These are phyloP conservation scores for silkworm (Bombyx mori) DNA, from an alignment of 1,140 invertebrate species.

Conservation along the genomic window DNA sequence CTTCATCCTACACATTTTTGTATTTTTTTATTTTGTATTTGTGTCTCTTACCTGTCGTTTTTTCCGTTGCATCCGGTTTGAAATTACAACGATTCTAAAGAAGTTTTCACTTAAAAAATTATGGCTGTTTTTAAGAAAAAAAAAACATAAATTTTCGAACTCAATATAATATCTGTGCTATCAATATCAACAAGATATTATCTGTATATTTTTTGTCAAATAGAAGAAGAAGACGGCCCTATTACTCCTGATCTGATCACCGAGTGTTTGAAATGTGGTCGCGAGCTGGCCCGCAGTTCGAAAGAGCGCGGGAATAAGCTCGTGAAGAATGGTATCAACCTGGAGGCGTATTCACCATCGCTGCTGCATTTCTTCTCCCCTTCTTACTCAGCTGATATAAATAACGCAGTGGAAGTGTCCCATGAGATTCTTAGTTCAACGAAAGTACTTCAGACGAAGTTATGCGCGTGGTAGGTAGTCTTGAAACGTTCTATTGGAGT, in stretches of 20 bases:
- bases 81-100: no score
- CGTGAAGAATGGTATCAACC: constrained; percentile 35
- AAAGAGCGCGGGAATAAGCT: constrained; percentile 39
- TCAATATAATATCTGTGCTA: no score
- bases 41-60: no score
- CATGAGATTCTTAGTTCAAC: constrained; percentile 51
- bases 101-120: no score
- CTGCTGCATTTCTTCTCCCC: constrained; percentile 48
- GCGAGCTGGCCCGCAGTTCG: constrained; percentile 39
- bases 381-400: constrained; percentile 35
- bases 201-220: background rate
- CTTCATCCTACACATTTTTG: no score
- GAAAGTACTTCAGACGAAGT: constrained; percentile 52
- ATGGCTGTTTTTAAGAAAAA: no score
- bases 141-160: no score
- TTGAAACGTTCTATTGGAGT: no score
- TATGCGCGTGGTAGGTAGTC: constrained; percentile 33
- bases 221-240: constrained; percentile 27
- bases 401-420: constrained; percentile 38
- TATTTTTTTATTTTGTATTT: no score
- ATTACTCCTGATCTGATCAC: constrained; percentile 39
- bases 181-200: background rate
- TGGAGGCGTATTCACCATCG: constrained; percentile 35
- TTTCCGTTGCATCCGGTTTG: no score
- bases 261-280: constrained; percentile 43